These are phyloP conservation scores for Adrianichthys oophorus DNA, from an alignment of 2,797 vertebrate genomes.

Conservation along the genomic window DNA sequence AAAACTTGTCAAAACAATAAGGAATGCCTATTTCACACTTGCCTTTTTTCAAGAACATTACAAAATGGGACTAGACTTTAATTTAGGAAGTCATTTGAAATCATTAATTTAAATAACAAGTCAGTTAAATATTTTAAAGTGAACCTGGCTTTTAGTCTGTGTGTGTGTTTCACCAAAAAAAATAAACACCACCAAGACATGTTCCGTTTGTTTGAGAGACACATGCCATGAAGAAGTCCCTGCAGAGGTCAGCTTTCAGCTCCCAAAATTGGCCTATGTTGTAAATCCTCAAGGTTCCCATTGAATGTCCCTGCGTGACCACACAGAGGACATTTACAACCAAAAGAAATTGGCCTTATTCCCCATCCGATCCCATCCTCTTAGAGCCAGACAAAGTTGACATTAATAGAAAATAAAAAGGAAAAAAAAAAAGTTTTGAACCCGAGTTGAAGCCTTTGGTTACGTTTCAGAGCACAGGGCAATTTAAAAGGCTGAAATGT, in stretches of 20 bases:
- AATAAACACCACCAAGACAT: conserved; percentile 35
- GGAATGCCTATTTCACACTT: no score
- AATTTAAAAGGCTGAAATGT: conserved; percentile 80
- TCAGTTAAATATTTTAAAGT: conserved; percentile 20
- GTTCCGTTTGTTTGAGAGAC: conserved; percentile 56
- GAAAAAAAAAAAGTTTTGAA: conserved; percentile 60
- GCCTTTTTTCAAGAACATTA: no score
- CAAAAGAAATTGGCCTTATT: conserved; percentile 65
- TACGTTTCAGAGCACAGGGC: conserved; percentile 79
- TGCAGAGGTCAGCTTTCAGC: conserved; percentile 63
- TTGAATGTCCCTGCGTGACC: conserved; percentile 39
- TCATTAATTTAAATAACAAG: not conserved
- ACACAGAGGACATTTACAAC: conserved; percentile 66
- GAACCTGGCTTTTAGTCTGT: conserved; percentile 34
- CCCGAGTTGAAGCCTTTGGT: conserved; percentile 78
- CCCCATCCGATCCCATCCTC: conserved; percentile 57
- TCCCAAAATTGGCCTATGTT: conserved; percentile 64
- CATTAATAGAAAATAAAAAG: conserved; percentile 78
- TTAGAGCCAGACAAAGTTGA: conserved; percentile 72
- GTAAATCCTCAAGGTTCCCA: conserved; percentile 50
- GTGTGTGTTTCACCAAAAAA: conserved; percentile 35
- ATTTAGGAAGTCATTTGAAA: not conserved
- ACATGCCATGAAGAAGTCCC: conserved; percentile 63
- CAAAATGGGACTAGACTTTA: no score
- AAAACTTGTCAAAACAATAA: no score